Conservation (phyloP, 2,113 vertebrate genomes). For the Propithecus coquereli region DNA sequence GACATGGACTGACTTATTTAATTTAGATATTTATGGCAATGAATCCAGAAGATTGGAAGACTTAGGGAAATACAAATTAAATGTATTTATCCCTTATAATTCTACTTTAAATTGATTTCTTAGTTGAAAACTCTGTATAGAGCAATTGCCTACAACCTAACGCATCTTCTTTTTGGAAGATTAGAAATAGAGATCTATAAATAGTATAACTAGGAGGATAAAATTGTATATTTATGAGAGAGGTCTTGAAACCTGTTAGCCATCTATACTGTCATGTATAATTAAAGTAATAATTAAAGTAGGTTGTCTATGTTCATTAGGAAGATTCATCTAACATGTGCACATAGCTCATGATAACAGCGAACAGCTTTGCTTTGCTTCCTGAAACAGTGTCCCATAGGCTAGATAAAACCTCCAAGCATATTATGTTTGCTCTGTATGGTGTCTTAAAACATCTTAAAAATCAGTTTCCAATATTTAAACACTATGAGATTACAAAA, state of each 20-base stretch:
- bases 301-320: neutral
- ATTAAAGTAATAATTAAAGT: conserved; percentile 50
- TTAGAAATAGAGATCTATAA: conserved; percentile 23
- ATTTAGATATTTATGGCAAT: neutral
- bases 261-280: conserved; percentile 9
- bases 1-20: neutral
- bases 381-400: neutral
- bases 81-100: neutral
- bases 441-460: neutral
- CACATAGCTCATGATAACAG: neutral
- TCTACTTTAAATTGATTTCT: conserved; percentile 22
- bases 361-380: neutral
- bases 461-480: neutral
- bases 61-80: neutral
- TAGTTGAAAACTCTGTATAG: neutral
- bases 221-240: conserved; percentile 49
- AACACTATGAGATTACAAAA: neutral
- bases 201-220: neutral
- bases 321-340: neutral
- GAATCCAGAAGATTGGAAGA: neutral
- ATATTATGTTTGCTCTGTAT: neutral
- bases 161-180: neutral
- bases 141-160: neutral
- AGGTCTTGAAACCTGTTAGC: conserved; percentile 34
- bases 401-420: neutral